Conservation (phyloP, 2,113 vertebrate genomes). For the Condylura cristata region DNA sequence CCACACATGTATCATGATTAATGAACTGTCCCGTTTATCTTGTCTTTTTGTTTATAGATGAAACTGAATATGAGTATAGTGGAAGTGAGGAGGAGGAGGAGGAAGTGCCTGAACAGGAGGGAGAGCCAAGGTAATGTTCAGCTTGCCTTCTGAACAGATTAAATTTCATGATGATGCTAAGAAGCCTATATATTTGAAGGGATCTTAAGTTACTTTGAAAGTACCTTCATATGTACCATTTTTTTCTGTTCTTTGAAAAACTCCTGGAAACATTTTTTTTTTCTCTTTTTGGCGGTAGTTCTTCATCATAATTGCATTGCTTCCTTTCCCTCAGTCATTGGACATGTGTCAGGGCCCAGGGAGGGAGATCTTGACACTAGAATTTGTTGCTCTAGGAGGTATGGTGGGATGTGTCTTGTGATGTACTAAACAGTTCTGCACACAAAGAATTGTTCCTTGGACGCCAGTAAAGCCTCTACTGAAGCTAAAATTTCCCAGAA, state of each 20-base stretch:
- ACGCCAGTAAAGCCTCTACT: neutral
- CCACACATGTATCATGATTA: rapidly evolving
- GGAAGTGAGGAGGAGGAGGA: conserved; percentile 99
- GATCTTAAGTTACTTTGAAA: neutral
- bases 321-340: neutral
- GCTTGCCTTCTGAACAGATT: neutral
- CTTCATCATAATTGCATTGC: neutral
- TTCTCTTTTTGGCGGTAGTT: neutral
- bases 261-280: neutral
- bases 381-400: neutral
- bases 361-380: neutral
- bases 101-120: conserved; percentile 97
- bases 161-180: no score
- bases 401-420: no score
- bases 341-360: neutral
- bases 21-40: neutral
- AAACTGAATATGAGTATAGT: conserved; percentile 99
- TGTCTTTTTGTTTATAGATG: conserved; percentile 86
- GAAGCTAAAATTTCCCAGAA: neutral
- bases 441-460: neutral
- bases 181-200: neutral
- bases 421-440: neutral
- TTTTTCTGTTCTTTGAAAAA: neutral
- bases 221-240: neutral
- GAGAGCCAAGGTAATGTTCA: conserved; percentile 93